phyloP scores from a whole-genome alignment of 2,888 invertebrate genomes.

The Bembecia ichneumoniformis region DNA sequence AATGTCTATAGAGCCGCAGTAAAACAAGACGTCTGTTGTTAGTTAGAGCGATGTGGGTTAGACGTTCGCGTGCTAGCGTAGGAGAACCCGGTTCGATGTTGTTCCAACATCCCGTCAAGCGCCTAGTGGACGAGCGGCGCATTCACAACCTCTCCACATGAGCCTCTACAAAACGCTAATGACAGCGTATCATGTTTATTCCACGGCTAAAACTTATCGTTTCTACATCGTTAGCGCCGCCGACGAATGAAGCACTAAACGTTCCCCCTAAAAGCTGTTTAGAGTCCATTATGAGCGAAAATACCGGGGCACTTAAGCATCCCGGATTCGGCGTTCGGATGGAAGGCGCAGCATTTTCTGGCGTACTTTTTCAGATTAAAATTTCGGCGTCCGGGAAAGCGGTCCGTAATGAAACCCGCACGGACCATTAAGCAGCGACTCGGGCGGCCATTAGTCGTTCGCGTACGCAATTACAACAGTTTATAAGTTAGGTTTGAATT shows the following conservation, averaged over 20 bases:
- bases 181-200: constrained; percentile 41
- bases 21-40: constrained; percentile 23
- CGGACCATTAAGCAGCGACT: constrained; percentile 46
- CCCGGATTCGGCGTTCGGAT: constrained; percentile 17
- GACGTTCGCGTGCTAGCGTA: no score
- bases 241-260: constrained; percentile 42
- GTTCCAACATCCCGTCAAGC: constrained; percentile 15
- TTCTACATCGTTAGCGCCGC: constrained; percentile 50
- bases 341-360: constrained; percentile 19
- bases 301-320: constrained; percentile 37
- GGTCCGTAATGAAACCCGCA: constrained; percentile 49
- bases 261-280: constrained; percentile 44
- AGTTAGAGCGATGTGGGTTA: neutral
- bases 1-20: constrained; percentile 22
- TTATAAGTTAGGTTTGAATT: constrained; percentile 38
- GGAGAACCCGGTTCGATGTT: constrained; percentile 10
- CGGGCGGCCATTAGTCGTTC: constrained; percentile 47
- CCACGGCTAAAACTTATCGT: constrained; percentile 43
- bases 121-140: constrained; percentile 20
- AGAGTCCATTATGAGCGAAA: constrained; percentile 34
- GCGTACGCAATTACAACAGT: constrained; percentile 49
- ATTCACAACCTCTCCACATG: constrained; percentile 4
- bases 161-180: constrained; percentile 14
- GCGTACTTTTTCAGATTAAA: constrained; percentile 32
- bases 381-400: constrained; percentile 42